Conservation (phyloP, 2,113 vertebrate genomes). For the Salvelinus sp. region DNA sequence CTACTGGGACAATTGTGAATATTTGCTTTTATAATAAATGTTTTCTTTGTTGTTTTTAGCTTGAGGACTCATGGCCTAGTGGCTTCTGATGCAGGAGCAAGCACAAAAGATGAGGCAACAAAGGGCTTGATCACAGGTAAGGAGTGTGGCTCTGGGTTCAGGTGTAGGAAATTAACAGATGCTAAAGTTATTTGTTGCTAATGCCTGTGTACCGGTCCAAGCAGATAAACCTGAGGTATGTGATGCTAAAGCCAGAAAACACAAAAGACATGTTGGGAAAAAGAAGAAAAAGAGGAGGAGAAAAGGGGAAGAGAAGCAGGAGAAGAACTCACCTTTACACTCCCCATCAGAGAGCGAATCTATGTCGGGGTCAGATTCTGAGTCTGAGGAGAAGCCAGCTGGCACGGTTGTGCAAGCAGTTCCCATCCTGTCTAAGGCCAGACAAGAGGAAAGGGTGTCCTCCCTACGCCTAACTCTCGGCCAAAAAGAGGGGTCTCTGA, state of each 20-base stretch:
- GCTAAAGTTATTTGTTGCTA: not conserved
- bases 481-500: conserved; percentile 1
- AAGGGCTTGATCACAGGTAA: conserved; percentile 37
- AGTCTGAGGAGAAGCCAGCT: conserved; percentile 60
- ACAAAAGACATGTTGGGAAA: conserved; percentile 72
- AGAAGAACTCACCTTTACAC: conserved; percentile 75
- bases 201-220: not conserved
- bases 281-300: conserved; percentile 78
- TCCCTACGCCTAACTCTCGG: conserved; percentile 28
- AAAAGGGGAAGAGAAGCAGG: conserved; percentile 75
- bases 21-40: not conserved
- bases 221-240: conserved; percentile 39
- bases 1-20: too few relatives aligned
- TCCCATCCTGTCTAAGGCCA: conserved; percentile 31
- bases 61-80: conserved; percentile 25
- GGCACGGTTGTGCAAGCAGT: conserved; percentile 46
- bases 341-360: conserved; percentile 75
- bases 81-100: conserved; percentile 44
- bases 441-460: conserved; percentile 43
- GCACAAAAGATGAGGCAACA: conserved; percentile 61
- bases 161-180: not conserved
- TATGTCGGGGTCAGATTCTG: conserved; percentile 73
- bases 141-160: conserved; percentile 25
- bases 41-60: conserved; percentile 6
- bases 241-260: conserved; percentile 74